phyloP scores from a whole-genome alignment of 2,113 vertebrate genomes.

The Perca schrenkii region DNA sequence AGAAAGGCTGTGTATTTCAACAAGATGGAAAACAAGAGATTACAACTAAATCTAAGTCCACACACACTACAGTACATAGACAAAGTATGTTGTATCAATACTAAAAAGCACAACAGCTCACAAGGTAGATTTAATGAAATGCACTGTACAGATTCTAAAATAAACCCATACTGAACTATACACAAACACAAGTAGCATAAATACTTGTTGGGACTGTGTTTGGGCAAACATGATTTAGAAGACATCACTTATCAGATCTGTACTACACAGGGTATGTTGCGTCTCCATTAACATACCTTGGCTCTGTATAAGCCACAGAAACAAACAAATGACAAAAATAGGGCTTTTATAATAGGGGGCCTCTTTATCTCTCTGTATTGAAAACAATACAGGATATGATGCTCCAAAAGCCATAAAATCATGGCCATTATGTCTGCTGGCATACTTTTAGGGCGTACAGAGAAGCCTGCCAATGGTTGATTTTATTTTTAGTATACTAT shows the following conservation, averaged over 20 bases:
- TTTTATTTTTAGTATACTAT: not conserved
- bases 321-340: not conserved
- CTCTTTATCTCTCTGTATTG: not conserved
- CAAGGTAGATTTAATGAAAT: too few species aligned
- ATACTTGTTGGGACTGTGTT: not conserved
- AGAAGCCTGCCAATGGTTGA: too few species aligned
- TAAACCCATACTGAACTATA: not conserved
- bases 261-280: not conserved
- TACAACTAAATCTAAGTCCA: not conserved
- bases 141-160: too few species aligned
- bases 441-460: not conserved
- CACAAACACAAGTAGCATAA: not conserved
- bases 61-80: not conserved
- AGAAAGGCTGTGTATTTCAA: not conserved
- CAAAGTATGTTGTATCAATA: not conserved
- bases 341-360: not conserved
- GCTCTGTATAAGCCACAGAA: not conserved
- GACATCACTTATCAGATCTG: not conserved
- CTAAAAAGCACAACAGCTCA: not conserved
- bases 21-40: not conserved
- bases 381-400: not conserved
- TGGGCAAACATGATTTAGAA: not conserved
- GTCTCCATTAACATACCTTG: not conserved
- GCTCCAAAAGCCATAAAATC: too few species aligned
- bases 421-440: too few species aligned